Percentiles rank a stretch among this genome's conserved stretches.
Evolutionary conservation across 2,888 invertebrate genomes (phyloP).

Genomic region (Allophyes oxyacanthae): DNA sequence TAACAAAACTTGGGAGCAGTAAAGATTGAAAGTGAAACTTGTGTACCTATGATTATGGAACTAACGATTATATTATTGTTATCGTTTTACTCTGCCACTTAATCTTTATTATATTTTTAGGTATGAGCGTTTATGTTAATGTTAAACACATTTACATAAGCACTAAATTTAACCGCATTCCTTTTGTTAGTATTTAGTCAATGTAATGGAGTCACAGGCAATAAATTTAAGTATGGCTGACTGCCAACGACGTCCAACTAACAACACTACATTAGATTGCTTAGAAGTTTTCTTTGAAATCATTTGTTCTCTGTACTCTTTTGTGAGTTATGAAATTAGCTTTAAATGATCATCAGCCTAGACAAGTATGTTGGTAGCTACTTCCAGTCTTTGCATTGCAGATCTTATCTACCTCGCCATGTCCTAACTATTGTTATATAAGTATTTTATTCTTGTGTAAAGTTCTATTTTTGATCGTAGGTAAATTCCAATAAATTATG

Average conservation of each 20-base stretch:
- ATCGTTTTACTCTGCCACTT: background rate
- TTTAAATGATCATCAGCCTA: no score
- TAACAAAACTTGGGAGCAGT: no score
- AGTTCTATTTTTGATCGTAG: no score
- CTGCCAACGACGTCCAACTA: conserved; percentile 46
- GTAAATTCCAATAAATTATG: no score
- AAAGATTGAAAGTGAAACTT: no score
- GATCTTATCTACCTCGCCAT: no score
- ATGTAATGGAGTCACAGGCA: conserved; percentile 50
- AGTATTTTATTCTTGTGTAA: no score
- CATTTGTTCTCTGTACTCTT: conserved; percentile 19
- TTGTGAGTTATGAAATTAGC: conserved; percentile 10
- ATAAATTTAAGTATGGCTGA: conserved; percentile 51
- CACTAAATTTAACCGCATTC: conserved; percentile 48
- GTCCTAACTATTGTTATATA: no score
- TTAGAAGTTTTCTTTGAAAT: conserved; percentile 44
- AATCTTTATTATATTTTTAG: background rate
- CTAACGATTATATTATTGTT: background rate
- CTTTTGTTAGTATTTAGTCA: conserved; percentile 43
- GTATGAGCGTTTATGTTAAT: conserved; percentile 9
- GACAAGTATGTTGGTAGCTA: no score
- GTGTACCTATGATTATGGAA: background rate
- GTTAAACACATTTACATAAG: conserved; percentile 29
- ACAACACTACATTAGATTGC: conserved; percentile 38
- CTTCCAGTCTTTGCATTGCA: no score